These are phyloP conservation scores for Epinotia bilunana DNA, from an alignment of 2,888 invertebrate genomes.

Conservation along the genomic window DNA sequence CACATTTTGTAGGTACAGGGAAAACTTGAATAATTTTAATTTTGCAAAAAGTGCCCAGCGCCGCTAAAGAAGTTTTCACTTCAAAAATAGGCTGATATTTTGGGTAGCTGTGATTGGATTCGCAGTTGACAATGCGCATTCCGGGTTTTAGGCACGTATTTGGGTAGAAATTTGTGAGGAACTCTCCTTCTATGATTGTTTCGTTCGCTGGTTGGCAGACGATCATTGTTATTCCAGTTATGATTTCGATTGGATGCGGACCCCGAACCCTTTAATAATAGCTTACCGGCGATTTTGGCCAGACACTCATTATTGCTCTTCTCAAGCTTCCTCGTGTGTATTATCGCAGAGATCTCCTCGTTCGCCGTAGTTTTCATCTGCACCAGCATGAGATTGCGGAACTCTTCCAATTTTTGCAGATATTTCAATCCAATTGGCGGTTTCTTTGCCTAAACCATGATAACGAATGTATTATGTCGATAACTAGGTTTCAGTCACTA, in stretches of 20 bases:
- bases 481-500: neutral
- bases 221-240: no score
- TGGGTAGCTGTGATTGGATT: no score
- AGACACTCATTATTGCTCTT: constrained; percentile 70
- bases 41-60: no score
- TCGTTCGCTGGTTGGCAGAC: no score
- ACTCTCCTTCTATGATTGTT: no score
- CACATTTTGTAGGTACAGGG: no score
- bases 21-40: no score
- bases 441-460: neutral
- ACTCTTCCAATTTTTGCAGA: constrained; percentile 14
- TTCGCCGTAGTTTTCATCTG: constrained; percentile 14
- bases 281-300: constrained; percentile 54
- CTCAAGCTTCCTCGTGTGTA: constrained; percentile 72
- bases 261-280: neutral
- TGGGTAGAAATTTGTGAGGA: no score
- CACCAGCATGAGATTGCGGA: constrained; percentile 24
- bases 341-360: constrained; percentile 57
- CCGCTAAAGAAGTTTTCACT: no score
- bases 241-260: neutral
- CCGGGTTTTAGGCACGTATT: no score
- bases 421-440: neutral
- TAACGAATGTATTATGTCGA: neutral
- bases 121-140: no score
- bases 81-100: no score